Percentiles rank a stretch among this genome's conserved stretches.
Conservation (phyloP, 2,797 vertebrate genomes). For the Sebastes vulpes region DNA sequence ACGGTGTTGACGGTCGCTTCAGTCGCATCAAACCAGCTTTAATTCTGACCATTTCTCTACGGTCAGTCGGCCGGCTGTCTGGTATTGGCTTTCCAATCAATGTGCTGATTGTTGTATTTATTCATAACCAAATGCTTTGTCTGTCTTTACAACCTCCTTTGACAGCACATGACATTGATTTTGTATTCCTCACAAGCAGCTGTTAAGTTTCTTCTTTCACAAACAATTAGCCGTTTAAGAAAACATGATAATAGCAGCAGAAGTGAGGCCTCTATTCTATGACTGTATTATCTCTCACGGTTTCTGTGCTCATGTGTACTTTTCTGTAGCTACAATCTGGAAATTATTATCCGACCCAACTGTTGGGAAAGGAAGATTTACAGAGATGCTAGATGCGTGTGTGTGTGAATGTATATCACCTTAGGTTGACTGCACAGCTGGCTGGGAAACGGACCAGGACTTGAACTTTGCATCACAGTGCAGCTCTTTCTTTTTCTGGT, state of each 20-base stretch:
- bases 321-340: neutral
- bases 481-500: neutral
- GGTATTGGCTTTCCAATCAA: constrained; percentile 84
- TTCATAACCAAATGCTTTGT: constrained; percentile 66
- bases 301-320: neutral
- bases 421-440: neutral
- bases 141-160: constrained; percentile 57
- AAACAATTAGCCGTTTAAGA: constrained; percentile 69
- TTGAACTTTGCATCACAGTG: neutral
- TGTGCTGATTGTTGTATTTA: constrained; percentile 80
- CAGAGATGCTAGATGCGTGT: neutral
- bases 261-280: neutral
- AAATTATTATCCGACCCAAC: neutral
- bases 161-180: constrained; percentile 76
- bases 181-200: constrained; percentile 69
- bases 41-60: constrained; percentile 74
- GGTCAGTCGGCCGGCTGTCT: constrained; percentile 41
- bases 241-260: constrained; percentile 47
- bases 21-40: constrained; percentile 77
- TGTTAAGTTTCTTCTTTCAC: constrained; percentile 69
- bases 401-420: neutral
- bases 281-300: neutral
- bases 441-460: neutral
- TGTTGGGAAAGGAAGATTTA: neutral
- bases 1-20: constrained; percentile 61